phyloP scores from a whole-genome alignment of 2,113 vertebrate species.

The Martes martes region DNA sequence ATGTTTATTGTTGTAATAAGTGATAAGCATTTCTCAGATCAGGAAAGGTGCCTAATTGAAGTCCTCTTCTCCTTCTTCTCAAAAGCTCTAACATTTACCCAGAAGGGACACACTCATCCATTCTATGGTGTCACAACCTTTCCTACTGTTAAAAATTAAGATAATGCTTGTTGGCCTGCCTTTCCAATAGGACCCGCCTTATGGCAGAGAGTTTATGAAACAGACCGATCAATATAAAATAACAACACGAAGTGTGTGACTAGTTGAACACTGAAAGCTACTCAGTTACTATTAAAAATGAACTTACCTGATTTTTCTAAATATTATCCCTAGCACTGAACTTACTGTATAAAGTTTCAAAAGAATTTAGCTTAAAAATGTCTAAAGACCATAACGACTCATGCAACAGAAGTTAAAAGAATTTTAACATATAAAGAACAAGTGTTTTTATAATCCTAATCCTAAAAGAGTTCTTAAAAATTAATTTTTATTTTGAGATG shows the following conservation, averaged over 20 bases:
- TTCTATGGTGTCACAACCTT: not conserved
- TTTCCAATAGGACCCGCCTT: conserved; percentile 47
- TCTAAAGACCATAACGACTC: conserved; percentile 80
- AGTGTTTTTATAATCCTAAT: conserved; percentile 80
- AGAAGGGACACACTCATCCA: not conserved
- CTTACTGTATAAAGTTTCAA: not conserved
- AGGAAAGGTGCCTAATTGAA: not conserved
- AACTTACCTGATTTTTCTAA: not conserved
- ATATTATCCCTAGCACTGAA: not conserved
- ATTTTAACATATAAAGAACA: conserved; percentile 83
- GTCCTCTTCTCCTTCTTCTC: not conserved
- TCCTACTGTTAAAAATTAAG: not conserved
- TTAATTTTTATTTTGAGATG: not conserved
- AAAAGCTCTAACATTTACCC: not conserved
- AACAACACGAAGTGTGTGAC: not conserved
- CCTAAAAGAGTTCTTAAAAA: conserved; percentile 70
- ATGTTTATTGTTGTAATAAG: not conserved
- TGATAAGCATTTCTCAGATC: conserved; percentile 45
- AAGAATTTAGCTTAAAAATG: conserved; percentile 76
- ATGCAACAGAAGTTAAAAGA: conserved; percentile 81
- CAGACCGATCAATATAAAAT: conserved; percentile 42
- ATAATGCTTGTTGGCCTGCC: not conserved
- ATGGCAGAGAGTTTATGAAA: conserved; percentile 52
- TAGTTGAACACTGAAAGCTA: not conserved
- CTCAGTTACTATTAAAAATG: not conserved